phyloP scores from a whole-genome alignment of 23 tunicate species.

The Styela clava region DNA sequence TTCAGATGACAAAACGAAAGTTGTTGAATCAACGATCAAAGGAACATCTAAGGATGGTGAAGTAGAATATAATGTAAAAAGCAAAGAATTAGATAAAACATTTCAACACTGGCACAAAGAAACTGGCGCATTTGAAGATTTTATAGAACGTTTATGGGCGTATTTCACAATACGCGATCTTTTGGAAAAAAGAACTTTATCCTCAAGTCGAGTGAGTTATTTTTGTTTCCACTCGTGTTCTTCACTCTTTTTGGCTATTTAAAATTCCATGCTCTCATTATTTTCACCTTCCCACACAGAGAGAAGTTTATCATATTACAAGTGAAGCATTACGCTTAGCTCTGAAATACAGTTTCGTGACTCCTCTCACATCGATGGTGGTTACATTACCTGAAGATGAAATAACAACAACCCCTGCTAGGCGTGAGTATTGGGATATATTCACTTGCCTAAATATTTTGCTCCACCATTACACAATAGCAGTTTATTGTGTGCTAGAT shows the following conservation, averaged over 20 bases:
- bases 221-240: background rate
- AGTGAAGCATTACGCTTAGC: conserved; percentile 31
- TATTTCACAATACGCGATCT: conserved; percentile 35
- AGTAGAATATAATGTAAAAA: background rate
- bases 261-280: too few species aligned
- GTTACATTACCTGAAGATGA: conserved; percentile 51
- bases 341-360: conserved; percentile 48
- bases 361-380: conserved; percentile 70
- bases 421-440: too few species aligned
- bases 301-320: conserved; percentile 12
- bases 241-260: too few species aligned
- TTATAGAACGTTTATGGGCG: conserved; percentile 45
- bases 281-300: too few species aligned
- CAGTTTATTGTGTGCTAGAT: too few species aligned
- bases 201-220: background rate
- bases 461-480: too few species aligned
- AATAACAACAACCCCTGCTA: background rate
- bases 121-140: conserved; percentile 19
- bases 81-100: conserved; percentile 5
- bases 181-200: background rate
- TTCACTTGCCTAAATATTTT: too few species aligned
- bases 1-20: background rate
- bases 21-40: background rate
- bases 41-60: conserved; percentile 15
- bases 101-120: conserved; percentile 17